Conservation (phyloP, 2,113 vertebrate species). For the Nibea coibor region DNA sequence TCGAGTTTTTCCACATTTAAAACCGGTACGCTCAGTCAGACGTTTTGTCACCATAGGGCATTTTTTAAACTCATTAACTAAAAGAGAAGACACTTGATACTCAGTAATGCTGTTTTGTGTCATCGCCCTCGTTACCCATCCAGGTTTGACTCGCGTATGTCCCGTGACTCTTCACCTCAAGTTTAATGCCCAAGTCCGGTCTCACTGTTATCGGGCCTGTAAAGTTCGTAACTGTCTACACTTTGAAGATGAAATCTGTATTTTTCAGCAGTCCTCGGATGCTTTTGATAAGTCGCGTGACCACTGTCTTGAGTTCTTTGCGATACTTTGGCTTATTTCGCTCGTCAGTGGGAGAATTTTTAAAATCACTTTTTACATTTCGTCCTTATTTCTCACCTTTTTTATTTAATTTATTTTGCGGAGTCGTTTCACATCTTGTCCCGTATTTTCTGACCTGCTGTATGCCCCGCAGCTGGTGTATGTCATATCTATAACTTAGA, state of each 20-base stretch:
- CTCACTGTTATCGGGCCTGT: background rate
- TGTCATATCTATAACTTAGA: constrained; percentile 5
- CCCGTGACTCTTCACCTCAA: background rate
- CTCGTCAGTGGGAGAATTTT: constrained; percentile 11
- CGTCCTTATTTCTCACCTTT: background rate
- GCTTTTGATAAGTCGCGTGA: constrained; percentile 30
- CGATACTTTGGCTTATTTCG: constrained; percentile 21
- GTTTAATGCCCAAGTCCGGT: background rate
- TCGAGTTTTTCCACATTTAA: constrained; percentile 4
- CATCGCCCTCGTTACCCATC: background rate
- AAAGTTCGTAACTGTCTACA: background rate
- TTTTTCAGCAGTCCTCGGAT: background rate
- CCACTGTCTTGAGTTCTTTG: constrained; percentile 11
- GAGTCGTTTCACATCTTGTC: background rate
- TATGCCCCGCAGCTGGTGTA: background rate
- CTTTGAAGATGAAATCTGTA: constrained; percentile 25
- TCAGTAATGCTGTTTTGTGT: background rate
- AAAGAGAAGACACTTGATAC: background rate
- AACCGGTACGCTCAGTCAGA: background rate
- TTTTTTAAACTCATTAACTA: background rate
- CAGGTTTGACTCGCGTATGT: background rate
- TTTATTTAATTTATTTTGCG: too few species aligned
- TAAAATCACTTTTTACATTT: background rate
- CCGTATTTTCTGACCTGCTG: background rate
- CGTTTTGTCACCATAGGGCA: background rate